phyloP scores from a whole-genome alignment of 2,113 vertebrate genomes.

The Casuarius casuarius region DNA sequence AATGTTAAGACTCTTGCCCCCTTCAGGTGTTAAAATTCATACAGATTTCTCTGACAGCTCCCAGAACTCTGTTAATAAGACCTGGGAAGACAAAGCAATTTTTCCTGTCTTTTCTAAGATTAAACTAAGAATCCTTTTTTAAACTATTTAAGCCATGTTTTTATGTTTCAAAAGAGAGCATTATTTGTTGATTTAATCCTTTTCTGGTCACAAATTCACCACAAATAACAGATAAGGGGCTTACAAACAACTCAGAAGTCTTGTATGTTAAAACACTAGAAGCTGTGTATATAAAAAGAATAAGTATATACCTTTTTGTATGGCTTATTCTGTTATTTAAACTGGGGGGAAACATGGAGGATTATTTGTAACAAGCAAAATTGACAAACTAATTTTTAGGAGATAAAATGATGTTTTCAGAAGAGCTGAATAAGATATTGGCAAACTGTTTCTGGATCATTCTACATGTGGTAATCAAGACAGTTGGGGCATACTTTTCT shows the following conservation, averaged over 20 bases:
- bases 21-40: conserved; percentile 54
- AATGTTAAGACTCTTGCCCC: conserved; percentile 36
- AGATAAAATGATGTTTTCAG: neutral
- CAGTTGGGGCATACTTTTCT: conserved; percentile 9
- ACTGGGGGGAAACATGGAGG: neutral
- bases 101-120: neutral
- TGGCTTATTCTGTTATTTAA: neutral
- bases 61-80: conserved; percentile 13
- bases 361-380: neutral
- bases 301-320: neutral
- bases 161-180: neutral
- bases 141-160: neutral
- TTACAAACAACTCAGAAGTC: neutral
- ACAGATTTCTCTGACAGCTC: neutral
- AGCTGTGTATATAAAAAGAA: neutral
- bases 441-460: conserved; percentile 29
- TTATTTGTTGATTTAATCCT: neutral
- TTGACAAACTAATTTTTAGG: neutral
- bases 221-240: neutral
- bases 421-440: conserved; percentile 1
- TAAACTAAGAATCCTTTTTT: neutral
- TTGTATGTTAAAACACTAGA: neutral
- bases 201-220: neutral
- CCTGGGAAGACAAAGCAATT: neutral
- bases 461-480: conserved; percentile 21